Conservation (phyloP, 2,797 vertebrate species). For the Rhynchotus rufescens region DNA sequence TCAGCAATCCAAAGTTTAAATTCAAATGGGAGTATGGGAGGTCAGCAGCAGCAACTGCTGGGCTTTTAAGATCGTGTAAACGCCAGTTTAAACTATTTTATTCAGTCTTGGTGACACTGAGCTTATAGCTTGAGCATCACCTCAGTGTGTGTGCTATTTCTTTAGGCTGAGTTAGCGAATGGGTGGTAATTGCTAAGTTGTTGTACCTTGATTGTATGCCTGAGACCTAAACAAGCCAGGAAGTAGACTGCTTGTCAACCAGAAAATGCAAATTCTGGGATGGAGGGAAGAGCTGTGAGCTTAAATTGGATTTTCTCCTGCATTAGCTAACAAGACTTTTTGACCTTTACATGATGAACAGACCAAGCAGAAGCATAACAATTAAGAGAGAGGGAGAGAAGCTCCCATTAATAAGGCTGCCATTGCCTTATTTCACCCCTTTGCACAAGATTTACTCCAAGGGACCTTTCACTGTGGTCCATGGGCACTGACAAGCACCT, state of each 20-base stretch:
- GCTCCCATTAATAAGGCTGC: background rate
- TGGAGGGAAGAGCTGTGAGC: background rate
- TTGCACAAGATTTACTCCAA: background rate
- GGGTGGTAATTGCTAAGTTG: constrained; percentile 17
- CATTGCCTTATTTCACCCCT: background rate
- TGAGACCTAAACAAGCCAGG: background rate
- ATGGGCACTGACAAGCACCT: background rate
- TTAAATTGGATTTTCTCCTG: background rate
- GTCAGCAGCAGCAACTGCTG: background rate
- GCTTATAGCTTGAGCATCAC: background rate
- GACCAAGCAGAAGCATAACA: background rate
- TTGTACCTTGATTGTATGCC: background rate
- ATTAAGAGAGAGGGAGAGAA: background rate
- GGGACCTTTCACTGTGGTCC: background rate
- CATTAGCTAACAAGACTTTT: background rate
- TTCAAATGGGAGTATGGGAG: background rate
- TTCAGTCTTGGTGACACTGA: background rate
- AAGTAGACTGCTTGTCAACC: background rate
- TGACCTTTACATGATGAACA: background rate
- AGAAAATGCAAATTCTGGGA: constrained; percentile 14
- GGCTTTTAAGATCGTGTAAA: background rate
- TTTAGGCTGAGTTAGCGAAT: constrained; percentile 35
- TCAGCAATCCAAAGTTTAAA: background rate
- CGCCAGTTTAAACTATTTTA: background rate
- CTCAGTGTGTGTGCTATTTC: background rate